A percentile compares a stretch with the other conserved stretches of the same genome.
These are phyloP conservation scores for Periophthalmodon schlosseri DNA, from an alignment of 2,113 vertebrate species.

Conservation along the genomic window DNA sequence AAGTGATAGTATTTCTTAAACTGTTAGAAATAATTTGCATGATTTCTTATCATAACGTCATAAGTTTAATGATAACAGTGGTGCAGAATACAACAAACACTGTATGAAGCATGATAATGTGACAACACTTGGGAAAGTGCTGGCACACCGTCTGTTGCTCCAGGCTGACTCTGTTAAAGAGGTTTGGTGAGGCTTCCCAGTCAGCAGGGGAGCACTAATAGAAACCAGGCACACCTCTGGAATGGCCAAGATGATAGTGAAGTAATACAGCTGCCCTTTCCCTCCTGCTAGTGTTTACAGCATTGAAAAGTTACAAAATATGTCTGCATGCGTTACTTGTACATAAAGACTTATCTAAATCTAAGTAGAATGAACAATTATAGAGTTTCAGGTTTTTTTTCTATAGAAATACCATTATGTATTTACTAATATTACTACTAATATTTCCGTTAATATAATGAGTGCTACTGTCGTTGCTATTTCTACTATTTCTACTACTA, in stretches of 20 bases:
- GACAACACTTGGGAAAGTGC: slow-evolving; percentile 41
- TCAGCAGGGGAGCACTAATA: slow-evolving; percentile 70
- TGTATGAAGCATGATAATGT: slow-evolving; percentile 32
- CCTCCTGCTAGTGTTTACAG: slow-evolving; percentile 49
- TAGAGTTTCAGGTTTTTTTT: too few relatives aligned
- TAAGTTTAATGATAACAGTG: neutral
- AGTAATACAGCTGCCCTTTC: slow-evolving; percentile 64
- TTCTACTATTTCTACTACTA: neutral
- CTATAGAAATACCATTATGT: too few relatives aligned
- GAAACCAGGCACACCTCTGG: slow-evolving; percentile 74
- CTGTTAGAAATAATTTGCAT: too few relatives aligned
- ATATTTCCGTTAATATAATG: too few relatives aligned
- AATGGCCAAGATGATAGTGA: slow-evolving; percentile 69
- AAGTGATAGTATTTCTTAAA: neutral
- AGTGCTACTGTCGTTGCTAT: too few relatives aligned
- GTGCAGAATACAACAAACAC: neutral
- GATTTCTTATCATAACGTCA: neutral
- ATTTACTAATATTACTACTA: too few relatives aligned
- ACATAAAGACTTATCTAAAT: neutral
- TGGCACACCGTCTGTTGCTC: slow-evolving; percentile 32
- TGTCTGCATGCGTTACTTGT: slow-evolving; percentile 20
- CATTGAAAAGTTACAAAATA: slow-evolving; percentile 37
- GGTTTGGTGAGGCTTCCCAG: slow-evolving; percentile 44
- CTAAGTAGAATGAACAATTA: neutral
- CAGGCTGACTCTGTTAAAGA: slow-evolving; percentile 48